Base-by-base conservation (phyloP, 35 echinoderm and acorn worm species). In the Eucidaris tribuloides region DNA sequence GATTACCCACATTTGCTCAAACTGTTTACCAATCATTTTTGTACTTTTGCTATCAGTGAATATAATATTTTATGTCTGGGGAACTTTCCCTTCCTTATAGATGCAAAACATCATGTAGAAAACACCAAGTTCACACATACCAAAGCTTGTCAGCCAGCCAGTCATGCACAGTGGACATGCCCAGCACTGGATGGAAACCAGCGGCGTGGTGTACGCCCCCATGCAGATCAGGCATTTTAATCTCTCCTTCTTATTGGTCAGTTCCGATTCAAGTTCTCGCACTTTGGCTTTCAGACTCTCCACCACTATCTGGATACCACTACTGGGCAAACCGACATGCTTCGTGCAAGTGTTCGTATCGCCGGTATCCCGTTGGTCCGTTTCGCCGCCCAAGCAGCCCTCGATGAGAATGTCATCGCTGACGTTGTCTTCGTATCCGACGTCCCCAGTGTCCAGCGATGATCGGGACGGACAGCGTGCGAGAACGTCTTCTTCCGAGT, bases 401-500 rank as follows among this genome's bases (percentile, higher is more conserved):
- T 74, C 68, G 1, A 74, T 74, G 23, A 74, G 68, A 19, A 74
- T 33, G 40, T 74, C 44, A 25, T 74, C 68, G 6, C 25, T 74
- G 3, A 74, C 68, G 37, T 74, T 33, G 23, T 74, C 68, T 32
- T 74, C 68, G 40, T 74, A 74, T 13, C 68, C 68, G 15, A 74
- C 68, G 44, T 74, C 68, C 0, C 68, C 68, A 20, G 68, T 74
- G 68, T 74, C 68, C 37, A 35, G 34, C 29, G 68, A 74, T 0
- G 68, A 41, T 44, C 68, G 9, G 15, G 68, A 74, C 23, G 84
- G 60, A n/a, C 46, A 76, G 27, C 84, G 38, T 7, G 84, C 65
- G 35, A 93, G 74, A 58, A 93, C 56, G 43, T 93, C 76, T 43
- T 57, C 57, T 20, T 93, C 91, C 27, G 84, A 64, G 35, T 72